Evolutionary conservation across 2,113 vertebrate genomes (phyloP).

Genomic region (Chaetodon auriga): DNA sequence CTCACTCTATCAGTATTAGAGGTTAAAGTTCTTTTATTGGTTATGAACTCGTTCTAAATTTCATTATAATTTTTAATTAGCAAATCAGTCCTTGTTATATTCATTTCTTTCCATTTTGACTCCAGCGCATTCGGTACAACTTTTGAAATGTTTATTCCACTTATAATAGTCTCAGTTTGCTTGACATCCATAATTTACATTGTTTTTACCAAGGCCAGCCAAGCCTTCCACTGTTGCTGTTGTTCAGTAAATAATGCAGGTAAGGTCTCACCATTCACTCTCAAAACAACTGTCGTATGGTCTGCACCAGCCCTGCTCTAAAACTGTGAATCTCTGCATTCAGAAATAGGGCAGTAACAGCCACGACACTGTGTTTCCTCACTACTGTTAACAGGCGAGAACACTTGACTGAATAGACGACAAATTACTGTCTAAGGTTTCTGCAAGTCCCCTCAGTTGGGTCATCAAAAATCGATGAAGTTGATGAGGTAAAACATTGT

Average conservation of each 20-base stretch:
- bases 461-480: too few species aligned
- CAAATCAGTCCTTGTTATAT: not conserved
- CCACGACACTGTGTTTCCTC: not conserved
- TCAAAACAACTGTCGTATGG: not conserved
- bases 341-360: not conserved
- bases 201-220: not conserved
- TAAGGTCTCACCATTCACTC: not conserved
- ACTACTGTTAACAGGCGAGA: not conserved
- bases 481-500: too few species aligned
- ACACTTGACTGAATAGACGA: not conserved
- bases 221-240: not conserved
- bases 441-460: too few species aligned
- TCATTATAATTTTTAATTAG: slow-evolving; percentile 24
- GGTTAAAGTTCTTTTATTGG: slow-evolving; percentile 3
- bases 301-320: not conserved
- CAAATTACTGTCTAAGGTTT: not conserved
- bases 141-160: not conserved
- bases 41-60: slow-evolving; percentile 31
- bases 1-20: not conserved
- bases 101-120: not conserved
- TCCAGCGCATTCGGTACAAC: not conserved
- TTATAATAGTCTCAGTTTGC: too few species aligned
- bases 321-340: not conserved
- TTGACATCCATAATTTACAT: not conserved
- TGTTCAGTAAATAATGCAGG: slow-evolving; percentile 4